A percentile compares a stretch with the other conserved stretches of the same genome.
These are phyloP conservation scores for Teleogryllus occipitalis DNA, from an alignment of 1,140 invertebrate species.

Conservation along the genomic window DNA sequence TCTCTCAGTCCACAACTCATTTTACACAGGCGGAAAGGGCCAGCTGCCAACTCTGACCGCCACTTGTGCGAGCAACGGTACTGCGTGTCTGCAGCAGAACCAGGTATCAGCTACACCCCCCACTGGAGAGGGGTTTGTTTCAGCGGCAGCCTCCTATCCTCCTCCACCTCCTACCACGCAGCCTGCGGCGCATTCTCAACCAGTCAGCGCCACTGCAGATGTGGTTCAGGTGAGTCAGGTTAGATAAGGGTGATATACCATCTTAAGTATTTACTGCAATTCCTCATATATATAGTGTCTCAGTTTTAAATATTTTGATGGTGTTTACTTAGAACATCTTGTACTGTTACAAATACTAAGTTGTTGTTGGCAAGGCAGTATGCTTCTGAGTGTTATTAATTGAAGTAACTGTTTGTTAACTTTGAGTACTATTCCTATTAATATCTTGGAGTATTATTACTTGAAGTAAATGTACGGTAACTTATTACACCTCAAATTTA, in stretches of 20 bases:
- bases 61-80: neutral
- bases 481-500: neutral
- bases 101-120: neutral
- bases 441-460: neutral
- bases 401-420: neutral
- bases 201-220: constrained; percentile 38
- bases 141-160: constrained; percentile 29
- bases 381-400: neutral
- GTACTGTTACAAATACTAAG: neutral
- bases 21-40: constrained; percentile 16
- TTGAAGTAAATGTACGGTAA: neutral
- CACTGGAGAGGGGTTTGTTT: constrained; percentile 3
- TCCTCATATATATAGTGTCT: too few relatives aligned
- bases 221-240: constrained; percentile 36
- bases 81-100: constrained; percentile 26
- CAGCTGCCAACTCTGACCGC: constrained; percentile 15
- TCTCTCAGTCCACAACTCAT: constrained; percentile 31
- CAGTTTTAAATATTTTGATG: too few relatives aligned
- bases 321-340: neutral
- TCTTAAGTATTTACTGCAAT: too few relatives aligned
- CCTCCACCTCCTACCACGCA: constrained; percentile 26
- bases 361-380: neutral
- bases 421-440: neutral
- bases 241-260: too few relatives aligned
- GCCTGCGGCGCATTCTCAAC: constrained; percentile 32